Base-by-base conservation (phyloP, 2,797 vertebrate genomes). In the Antennarius maculatus region DNA sequence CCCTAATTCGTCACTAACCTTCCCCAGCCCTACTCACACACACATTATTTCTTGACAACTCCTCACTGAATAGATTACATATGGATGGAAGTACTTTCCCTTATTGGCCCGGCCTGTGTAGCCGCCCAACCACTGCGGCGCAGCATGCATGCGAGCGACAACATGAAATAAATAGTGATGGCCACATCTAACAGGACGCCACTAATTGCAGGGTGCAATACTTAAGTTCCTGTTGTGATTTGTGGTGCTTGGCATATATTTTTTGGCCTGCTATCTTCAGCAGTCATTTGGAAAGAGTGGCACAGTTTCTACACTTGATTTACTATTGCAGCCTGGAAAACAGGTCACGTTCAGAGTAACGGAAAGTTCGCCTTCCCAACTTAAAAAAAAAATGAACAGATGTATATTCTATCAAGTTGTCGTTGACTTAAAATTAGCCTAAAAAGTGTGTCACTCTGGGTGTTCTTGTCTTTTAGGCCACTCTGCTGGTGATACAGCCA, bases 391-490 rank as follows among this genome's bases (percentile, higher is more conserved):
- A 64, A n/a, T 23, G 23, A 77, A 54, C 75, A 77, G 67, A 83
- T 72, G 77, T 52, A 42, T 53, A 61, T 57, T 68, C 46, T 42
- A 66, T 75, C 54, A 71, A 54, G 66, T 66, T 57, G 62, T 28
- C 4, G 1, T 63, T 28, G 16, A 54, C 29, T 76, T 48, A 62
- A 66, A 69, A 65, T 66, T 76, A 79, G 66, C 62, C 15, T 28
- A 53, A 62, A 78, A 87, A 89, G 75, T 81, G 66, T 84, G 85
- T 91, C 83, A 87, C 69, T 65, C 27, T 9, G 58, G 79, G 41
- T 88, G 62, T 70, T 79, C 64, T 83, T 91, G 64, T 91, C 68
- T 89, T 89, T 76, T 58, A 93, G 92, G 88, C 70, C 82, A 66
- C 66, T 72, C 55, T 71, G 41, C 59, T 7, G 45, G 71, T 69